Percentiles rank a stretch among this genome's conserved stretches.
phyloP scores from a whole-genome alignment of 2,113 vertebrate species.

The Mormyrus lacerda region DNA sequence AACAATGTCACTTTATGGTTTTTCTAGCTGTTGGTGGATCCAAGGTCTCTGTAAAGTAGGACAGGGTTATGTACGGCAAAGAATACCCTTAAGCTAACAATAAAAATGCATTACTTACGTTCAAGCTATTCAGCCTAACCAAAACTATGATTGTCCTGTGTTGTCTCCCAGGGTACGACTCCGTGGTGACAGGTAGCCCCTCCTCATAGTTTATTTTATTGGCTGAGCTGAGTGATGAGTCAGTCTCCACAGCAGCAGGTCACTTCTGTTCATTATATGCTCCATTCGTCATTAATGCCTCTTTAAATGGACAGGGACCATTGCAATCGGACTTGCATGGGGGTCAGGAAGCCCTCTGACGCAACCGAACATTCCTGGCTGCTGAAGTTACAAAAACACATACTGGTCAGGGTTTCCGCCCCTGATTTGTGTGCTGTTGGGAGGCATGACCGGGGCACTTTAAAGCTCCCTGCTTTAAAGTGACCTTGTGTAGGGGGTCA shows the following conservation, averaged over 20 bases:
- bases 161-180: not conserved
- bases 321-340: constrained; percentile 23
- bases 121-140: not conserved
- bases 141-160: not conserved
- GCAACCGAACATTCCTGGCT: constrained; percentile 19
- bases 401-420: constrained; percentile 11
- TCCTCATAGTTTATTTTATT: constrained; percentile 4
- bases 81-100: not conserved
- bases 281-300: constrained; percentile 29
- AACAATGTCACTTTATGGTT: not conserved
- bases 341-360: not conserved
- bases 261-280: constrained; percentile 21
- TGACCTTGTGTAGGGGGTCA: not conserved
- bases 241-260: constrained; percentile 27
- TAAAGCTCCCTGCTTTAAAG: not conserved
- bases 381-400: constrained; percentile 13
- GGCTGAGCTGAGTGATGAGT: constrained; percentile 25
- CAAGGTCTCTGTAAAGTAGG: not conserved
- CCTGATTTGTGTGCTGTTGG: not conserved
- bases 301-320: constrained; percentile 32
- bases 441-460: not conserved
- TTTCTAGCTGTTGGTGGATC: not conserved
- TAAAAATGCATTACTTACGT: not conserved
- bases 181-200: constrained; percentile 10
- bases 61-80: not conserved